Evolutionary conservation across 2,113 vertebrate genomes (phyloP).

Genomic region (Podarcis raffonei): DNA sequence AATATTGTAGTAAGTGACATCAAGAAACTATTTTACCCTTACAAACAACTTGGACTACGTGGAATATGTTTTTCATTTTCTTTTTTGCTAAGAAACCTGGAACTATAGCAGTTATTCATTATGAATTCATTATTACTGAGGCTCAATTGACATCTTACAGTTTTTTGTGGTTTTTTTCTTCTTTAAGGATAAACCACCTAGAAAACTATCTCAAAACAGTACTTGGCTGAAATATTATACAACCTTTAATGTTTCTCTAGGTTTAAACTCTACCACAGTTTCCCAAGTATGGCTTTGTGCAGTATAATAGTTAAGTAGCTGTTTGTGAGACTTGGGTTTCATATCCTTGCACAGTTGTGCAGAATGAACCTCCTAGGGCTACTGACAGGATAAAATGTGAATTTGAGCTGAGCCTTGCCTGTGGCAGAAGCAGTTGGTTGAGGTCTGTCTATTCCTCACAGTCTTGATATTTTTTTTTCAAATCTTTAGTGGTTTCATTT

Average conservation of each 20-base stretch:
- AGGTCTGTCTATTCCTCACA: not conserved
- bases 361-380: not conserved
- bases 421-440: not conserved
- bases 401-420: not conserved
- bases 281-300: constrained; percentile 5
- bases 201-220: not conserved
- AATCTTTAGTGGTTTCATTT: not conserved
- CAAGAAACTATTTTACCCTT: accelerated
- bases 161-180: not conserved
- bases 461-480: not conserved
- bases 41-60: constrained; percentile 19
- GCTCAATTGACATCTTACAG: not conserved
- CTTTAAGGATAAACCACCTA: too few relatives aligned
- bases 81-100: constrained; percentile 5
- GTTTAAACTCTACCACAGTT: constrained; percentile 36
- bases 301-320: not conserved
- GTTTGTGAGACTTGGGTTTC: not conserved
- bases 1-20: not conserved
- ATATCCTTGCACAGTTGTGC: not conserved
- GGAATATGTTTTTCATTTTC: too few relatives aligned
- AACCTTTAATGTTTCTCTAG: constrained; percentile 15
- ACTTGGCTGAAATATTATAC: constrained; percentile 14
- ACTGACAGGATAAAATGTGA: not conserved
- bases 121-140: not conserved
- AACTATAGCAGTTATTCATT: not conserved